phyloP scores from a whole-genome alignment of 2,113 vertebrate genomes.

The Aegypius monachus region DNA sequence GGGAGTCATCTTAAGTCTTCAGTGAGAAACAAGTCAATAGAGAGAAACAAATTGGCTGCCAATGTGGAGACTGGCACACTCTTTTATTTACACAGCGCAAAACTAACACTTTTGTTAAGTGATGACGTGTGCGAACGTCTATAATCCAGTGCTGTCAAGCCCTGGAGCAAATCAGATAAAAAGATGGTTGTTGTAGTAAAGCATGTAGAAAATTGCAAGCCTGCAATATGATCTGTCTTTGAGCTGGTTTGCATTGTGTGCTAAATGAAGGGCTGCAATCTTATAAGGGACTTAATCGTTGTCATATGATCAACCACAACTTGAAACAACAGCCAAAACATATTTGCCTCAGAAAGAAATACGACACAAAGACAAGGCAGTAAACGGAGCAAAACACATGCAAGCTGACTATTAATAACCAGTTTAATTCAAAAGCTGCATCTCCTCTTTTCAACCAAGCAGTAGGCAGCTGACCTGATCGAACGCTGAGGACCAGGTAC shows the following conservation, averaged over 20 bases:
- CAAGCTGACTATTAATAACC: not conserved
- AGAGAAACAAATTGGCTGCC: not conserved
- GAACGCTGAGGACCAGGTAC: not conserved
- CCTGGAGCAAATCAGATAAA: conserved; percentile 17
- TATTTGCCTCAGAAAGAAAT: not conserved
- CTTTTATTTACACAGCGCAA: conserved; percentile 9
- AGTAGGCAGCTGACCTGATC: not conserved
- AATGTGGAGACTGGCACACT: not conserved
- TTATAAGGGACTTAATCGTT: not conserved
- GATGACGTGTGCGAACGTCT: conserved; percentile 27
- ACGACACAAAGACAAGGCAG: not conserved
- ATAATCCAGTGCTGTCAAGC: conserved; percentile 14
- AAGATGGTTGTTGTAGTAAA: not conserved
- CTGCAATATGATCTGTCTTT: not conserved
- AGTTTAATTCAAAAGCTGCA: conserved; percentile 11
- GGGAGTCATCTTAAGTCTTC: not conserved
- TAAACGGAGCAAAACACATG: not conserved
- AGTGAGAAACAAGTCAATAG: not conserved
- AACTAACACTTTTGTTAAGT: conserved; percentile 12
- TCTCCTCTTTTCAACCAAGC: not conserved
- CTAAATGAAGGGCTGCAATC: conserved; percentile 12
- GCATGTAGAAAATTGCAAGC: not conserved
- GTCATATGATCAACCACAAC: not conserved
- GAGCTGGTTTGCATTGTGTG: not conserved
- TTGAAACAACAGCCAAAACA: not conserved